Base-by-base conservation (phyloP, 2,888 invertebrate genomes). In the Dynastes hyllus region DNA sequence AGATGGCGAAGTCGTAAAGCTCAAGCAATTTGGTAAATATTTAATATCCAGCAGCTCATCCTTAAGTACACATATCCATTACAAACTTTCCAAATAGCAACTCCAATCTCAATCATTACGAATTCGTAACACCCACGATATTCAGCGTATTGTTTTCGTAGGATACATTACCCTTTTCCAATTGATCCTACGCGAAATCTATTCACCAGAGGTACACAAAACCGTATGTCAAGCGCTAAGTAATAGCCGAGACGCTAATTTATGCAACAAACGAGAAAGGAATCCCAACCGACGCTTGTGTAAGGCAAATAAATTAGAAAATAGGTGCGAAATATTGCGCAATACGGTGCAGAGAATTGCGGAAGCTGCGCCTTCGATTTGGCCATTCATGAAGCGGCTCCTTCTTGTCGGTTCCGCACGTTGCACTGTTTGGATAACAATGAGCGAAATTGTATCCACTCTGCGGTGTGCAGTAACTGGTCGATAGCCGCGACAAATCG, bases 251-350 rank as follows among this genome's bases (percentile, higher is more conserved):
- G 32, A 5, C 37, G 69, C 50, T 50, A 69, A 69, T 51, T 51
- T 29, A n/a, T 13, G 11, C 50, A 11, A 29, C 29, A 51, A 69
- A 51, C 51, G 32, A 51, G 51, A 69, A 50, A 69, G 50, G 45
- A 22, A 37, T 50, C 27, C 51, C 6, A 69, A n/a, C 50, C 40
- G 65, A 37, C 32, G 37, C 32, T n/a, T 37, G 5, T 16, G 53
- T 53, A 22, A 58, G 55, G 55, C 8, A 67, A 50, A 45, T 50
- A 37, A 22, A 45, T 45, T 67, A 67, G 66, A 22, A 45, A 45
- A 16, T 8, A 67, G 16, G 66, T 40, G 66, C 66, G 66, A 67
- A 67, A 45, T 45, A 67, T 67, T 67, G 45, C 16, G 66, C 22
- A 67, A 67, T 11, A 67, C 22, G 4, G 8, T 45, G 45, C 45